A percentile compares a stretch with the other conserved stretches of the same genome.
Conservation (phyloP, 2,797 vertebrate genomes). For the Danio jaintianensis region DNA sequence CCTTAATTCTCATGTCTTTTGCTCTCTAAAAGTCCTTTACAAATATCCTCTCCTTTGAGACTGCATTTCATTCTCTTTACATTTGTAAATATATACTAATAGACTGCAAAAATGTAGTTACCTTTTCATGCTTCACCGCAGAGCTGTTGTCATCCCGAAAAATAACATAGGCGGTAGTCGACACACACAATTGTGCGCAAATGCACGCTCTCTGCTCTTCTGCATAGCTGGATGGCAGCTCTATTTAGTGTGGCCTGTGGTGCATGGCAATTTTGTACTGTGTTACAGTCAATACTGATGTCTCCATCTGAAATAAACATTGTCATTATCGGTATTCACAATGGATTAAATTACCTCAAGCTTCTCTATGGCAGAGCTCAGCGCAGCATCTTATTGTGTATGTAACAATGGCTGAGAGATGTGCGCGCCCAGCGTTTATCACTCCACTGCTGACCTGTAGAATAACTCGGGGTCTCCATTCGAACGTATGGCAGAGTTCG, state of each 20-base stretch:
- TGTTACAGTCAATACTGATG: slow-evolving; percentile 49
- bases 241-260: slow-evolving; percentile 52
- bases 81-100: slow-evolving; percentile 24
- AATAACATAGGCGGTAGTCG: background rate
- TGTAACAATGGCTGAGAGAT: slow-evolving; percentile 53
- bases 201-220: slow-evolving; percentile 33
- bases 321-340: slow-evolving; percentile 60
- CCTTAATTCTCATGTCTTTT: slow-evolving; percentile 5
- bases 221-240: slow-evolving; percentile 40
- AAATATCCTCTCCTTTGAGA: background rate
- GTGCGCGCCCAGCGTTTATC: slow-evolving; percentile 50
- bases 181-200: background rate
- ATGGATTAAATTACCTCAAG: slow-evolving; percentile 59
- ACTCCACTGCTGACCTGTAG: slow-evolving; percentile 43
- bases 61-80: background rate
- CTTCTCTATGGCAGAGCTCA: slow-evolving; percentile 50
- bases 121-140: background rate
- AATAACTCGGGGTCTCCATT: slow-evolving; percentile 50
- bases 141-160: slow-evolving; percentile 13
- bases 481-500: slow-evolving; percentile 38
- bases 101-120: slow-evolving; percentile 15
- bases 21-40: background rate
- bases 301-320: slow-evolving; percentile 60
- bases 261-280: slow-evolving; percentile 56
- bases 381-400: slow-evolving; percentile 52